phyloP scores from a whole-genome alignment of 1,140 invertebrate genomes.

The Paraescarpia echinospica region DNA sequence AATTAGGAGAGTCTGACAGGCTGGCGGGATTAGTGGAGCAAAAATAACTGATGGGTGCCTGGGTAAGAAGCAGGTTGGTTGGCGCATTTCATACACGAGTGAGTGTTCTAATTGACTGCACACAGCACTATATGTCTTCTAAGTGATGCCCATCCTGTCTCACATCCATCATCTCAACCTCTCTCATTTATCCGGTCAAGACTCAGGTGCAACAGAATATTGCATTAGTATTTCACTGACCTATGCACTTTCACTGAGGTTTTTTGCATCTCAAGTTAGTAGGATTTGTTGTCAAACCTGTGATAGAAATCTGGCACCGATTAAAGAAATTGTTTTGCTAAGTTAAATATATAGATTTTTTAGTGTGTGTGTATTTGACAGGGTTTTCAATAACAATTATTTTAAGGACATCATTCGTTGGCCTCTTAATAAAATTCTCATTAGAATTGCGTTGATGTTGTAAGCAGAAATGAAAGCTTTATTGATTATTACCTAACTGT shows the following conservation, averaged over 20 bases:
- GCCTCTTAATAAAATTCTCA: no score
- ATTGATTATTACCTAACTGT: neutral
- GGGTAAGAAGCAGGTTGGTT: neutral
- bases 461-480: no score
- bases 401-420: neutral
- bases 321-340: neutral
- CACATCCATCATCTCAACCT: neutral
- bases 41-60: neutral
- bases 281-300: neutral
- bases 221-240: neutral
- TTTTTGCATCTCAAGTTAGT: neutral
- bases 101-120: neutral
- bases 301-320: neutral
- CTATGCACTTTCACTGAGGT: neutral
- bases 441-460: no score
- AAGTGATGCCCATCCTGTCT: neutral
- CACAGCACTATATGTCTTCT: neutral
- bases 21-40: neutral
- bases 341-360: neutral
- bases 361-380: no score
- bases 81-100: neutral
- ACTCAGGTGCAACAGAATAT: neutral
- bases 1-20: neutral
- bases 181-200: neutral
- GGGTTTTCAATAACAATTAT: no score